Conservation (phyloP, 2,888 invertebrate genomes). For the Pilophorus perplexus region DNA sequence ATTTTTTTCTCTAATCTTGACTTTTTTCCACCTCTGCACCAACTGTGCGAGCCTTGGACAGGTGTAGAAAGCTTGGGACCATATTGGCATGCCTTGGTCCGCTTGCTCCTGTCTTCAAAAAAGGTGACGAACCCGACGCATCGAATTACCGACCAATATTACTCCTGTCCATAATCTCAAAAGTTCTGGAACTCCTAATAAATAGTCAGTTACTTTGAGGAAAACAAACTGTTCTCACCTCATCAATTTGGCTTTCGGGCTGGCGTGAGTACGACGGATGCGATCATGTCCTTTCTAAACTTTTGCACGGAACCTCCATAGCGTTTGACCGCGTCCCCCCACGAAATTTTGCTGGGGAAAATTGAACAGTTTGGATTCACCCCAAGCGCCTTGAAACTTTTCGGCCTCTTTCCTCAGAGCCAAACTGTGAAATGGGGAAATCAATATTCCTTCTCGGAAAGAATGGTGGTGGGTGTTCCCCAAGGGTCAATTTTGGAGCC, state of each 20-base stretch:
- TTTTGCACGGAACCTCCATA: neutral
- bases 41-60: too few relatives aligned
- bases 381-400: neutral
- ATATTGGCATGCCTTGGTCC: too few relatives aligned
- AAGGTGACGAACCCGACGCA: too few relatives aligned
- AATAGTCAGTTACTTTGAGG: neutral
- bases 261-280: neutral
- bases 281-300: neutral
- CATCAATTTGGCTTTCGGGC: neutral
- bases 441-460: neutral
- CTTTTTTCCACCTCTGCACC: too few relatives aligned
- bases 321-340: neutral
- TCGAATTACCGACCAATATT: slow-evolving; percentile 9
- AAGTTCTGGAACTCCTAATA: neutral
- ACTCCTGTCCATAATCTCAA: neutral
- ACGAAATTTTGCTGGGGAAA: neutral
- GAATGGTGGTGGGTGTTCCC: neutral
- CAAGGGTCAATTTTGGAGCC: slow-evolving; percentile 3
- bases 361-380: too few relatives aligned
- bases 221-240: neutral
- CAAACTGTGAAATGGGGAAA: neutral
- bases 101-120: neutral
- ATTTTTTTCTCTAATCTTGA: too few relatives aligned
- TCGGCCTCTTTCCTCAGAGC: neutral
- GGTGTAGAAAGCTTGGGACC: too few relatives aligned